Evolutionary conservation across 2,113 vertebrate genomes (phyloP).

Genomic region (Solea solea): DNA sequence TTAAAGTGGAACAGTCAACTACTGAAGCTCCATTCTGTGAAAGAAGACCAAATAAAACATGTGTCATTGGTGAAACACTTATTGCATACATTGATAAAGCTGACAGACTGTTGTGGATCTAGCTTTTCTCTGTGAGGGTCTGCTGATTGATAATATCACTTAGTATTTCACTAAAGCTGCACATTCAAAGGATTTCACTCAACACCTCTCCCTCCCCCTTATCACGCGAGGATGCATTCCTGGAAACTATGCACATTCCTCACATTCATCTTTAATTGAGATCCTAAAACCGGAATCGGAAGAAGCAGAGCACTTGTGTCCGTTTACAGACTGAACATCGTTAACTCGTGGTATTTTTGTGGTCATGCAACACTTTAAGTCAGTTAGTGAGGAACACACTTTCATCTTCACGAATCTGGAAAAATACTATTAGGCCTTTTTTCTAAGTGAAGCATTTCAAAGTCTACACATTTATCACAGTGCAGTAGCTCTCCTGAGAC

Average conservation of each 20-base stretch:
- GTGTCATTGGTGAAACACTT: background rate
- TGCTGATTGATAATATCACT: background rate
- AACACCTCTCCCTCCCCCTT: conserved; percentile 19
- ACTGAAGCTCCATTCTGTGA: background rate
- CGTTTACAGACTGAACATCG: conserved; percentile 10
- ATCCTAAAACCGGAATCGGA: conserved; percentile 18
- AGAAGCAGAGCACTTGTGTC: conserved; percentile 18
- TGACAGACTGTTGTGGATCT: background rate
- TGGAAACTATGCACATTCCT: conserved; percentile 71
- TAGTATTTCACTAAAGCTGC: background rate
- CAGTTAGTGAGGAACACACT: conserved; percentile 4
- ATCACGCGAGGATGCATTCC: conserved; percentile 28
- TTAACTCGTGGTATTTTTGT: conserved; percentile 5
- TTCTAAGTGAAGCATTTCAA: conserved; percentile 17
- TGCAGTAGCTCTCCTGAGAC: conserved; percentile 11
- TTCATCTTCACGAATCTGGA: conserved; percentile 46
- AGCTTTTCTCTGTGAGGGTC: background rate
- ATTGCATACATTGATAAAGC: background rate
- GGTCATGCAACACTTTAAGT: conserved; percentile 9
- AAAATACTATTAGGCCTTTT: conserved; percentile 39
- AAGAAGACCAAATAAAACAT: background rate
- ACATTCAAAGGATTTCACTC: conserved; percentile 13
- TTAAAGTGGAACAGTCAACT: background rate
- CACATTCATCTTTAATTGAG: conserved; percentile 66
- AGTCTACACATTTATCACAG: conserved; percentile 2